Evolutionary conservation across 2,888 invertebrate genomes (phyloP), one percentile per base, ranked within the genome.

Genomic region (Galeopsomyia nigrocyanea): DNA sequence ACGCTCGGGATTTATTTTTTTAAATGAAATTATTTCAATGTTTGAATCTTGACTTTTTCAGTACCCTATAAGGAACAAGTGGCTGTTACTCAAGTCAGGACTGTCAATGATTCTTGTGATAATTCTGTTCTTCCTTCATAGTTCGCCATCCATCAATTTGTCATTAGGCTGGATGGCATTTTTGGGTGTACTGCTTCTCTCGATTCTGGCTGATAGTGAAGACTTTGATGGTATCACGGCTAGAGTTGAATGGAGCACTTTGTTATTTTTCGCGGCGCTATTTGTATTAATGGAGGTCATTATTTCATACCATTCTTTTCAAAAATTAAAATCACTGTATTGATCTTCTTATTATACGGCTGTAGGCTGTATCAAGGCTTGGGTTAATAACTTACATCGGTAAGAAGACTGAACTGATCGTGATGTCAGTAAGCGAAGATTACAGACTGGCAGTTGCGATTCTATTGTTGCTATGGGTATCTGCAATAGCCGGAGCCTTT

Each of bases 151-250:
- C 75, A 82, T 96, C 75, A 92, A 94, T 89, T 88, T 96, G 0
- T 94, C 95, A 0, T 86, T 96, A 21, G 96, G 96, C 13, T 95
- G 95, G 95, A 95, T 95, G 0, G 95, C 96, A 0, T 86, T 97
- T 0, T 87, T 96, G 10, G 96, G 96, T 0, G 94, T 95, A 0
- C 85, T 96, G 14, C 87, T 95, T 51, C 88, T 97, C 7, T 89
- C 97, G 6, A 90, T 95, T 0, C 84, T 96, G 53, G 92, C 95
- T 0, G 95, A 96, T 81, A 88, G 90, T 10, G 91, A 92, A 53
- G 94, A 96, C 82, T 87, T 97, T 81, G 96, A 96, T 82, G 92
- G 93, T 0, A 90, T 96, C 66, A 88, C 97, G 75, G 92, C 94
- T 0, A 88, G 95, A 72, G 95, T 97, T 0, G 96, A 97, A 84